Percentiles rank a stretch among this genome's conserved stretches.
Conservation (phyloP, 2,888 invertebrate species). For the Halictus quadricinctus region DNA sequence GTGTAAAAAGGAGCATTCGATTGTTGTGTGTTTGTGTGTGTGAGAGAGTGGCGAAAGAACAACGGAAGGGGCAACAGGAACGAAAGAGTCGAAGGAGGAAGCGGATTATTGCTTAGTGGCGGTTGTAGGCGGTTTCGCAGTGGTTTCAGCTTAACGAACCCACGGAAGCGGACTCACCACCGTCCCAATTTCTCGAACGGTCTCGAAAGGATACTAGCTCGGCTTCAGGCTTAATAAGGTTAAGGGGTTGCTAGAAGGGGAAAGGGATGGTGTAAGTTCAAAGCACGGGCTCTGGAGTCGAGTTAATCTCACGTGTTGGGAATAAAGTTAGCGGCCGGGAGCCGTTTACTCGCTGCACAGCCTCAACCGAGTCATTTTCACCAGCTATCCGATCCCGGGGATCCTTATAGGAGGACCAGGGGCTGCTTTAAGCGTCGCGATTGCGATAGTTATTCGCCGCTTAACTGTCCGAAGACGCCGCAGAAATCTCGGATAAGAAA, state of each 20-base stretch:
- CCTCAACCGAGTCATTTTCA: slow-evolving; percentile 68
- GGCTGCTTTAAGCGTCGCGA: slow-evolving; percentile 39
- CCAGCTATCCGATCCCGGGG: slow-evolving; percentile 63
- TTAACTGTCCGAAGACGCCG: slow-evolving; percentile 45
- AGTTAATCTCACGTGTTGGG: slow-evolving; percentile 76
- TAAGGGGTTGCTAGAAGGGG: slow-evolving; percentile 59
- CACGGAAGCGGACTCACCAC: slow-evolving; percentile 70
- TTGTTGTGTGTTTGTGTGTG: background rate
- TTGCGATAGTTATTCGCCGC: slow-evolving; percentile 51
- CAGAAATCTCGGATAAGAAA: slow-evolving; percentile 57
- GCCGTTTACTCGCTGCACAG: slow-evolving; percentile 66
- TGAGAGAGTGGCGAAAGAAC: background rate
- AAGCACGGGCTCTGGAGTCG: slow-evolving; percentile 63
- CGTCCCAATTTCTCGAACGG: slow-evolving; percentile 76
- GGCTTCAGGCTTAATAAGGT: slow-evolving; percentile 75
- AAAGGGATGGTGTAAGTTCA: slow-evolving; percentile 62
- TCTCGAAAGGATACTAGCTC: slow-evolving; percentile 71
- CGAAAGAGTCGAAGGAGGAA: slow-evolving; percentile 37
- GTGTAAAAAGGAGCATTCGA: background rate
- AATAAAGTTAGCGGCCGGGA: slow-evolving; percentile 74
- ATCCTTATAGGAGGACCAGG: slow-evolving; percentile 31
- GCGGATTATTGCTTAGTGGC: slow-evolving; percentile 66
- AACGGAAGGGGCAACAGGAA: slow-evolving; percentile 19
- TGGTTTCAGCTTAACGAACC: slow-evolving; percentile 73
- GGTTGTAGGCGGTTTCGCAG: slow-evolving; percentile 69